Conservation (phyloP, 1,140 invertebrate species). For the Magallana ariakensis region DNA sequence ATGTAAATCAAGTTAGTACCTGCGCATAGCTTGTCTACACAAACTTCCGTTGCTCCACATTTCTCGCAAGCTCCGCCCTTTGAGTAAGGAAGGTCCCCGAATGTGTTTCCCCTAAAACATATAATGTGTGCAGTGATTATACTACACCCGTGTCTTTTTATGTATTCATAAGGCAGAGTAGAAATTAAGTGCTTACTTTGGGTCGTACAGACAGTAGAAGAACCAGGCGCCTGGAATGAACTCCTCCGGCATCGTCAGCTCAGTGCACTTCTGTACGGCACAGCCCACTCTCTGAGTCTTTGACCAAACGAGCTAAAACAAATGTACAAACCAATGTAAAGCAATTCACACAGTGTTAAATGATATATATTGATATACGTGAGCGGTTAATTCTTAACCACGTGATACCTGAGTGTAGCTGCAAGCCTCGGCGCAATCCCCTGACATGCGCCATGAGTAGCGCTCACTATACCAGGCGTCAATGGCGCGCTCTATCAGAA, state of each 20-base stretch:
- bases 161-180: no score
- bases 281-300: slow-evolving; percentile 46
- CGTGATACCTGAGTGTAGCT: slow-evolving; percentile 54
- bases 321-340: not conserved
- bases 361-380: not conserved
- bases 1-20: not conserved
- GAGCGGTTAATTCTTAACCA: not conserved
- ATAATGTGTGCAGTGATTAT: no score
- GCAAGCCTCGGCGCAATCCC: slow-evolving; percentile 53
- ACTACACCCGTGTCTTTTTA: no score
- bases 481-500: slow-evolving; percentile 45
- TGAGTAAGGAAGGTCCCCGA: not conserved
- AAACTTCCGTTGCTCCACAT: slow-evolving; percentile 7
- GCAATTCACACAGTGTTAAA: not conserved
- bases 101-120: not conserved
- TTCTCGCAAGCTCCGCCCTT: not conserved
- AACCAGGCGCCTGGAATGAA: slow-evolving; percentile 48
- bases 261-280: slow-evolving; percentile 45
- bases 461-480: slow-evolving; percentile 51
- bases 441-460: slow-evolving; percentile 43
- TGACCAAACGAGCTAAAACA: slow-evolving; percentile 56
- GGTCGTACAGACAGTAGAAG: slow-evolving; percentile 52
- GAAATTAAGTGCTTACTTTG: slow-evolving; percentile 37
- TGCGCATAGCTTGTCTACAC: not conserved
- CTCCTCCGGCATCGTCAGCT: slow-evolving; percentile 44